These are phyloP conservation scores for Linhomoeus sp. DNA, from an alignment of 2,888 invertebrate genomes.

Conservation along the genomic window DNA sequence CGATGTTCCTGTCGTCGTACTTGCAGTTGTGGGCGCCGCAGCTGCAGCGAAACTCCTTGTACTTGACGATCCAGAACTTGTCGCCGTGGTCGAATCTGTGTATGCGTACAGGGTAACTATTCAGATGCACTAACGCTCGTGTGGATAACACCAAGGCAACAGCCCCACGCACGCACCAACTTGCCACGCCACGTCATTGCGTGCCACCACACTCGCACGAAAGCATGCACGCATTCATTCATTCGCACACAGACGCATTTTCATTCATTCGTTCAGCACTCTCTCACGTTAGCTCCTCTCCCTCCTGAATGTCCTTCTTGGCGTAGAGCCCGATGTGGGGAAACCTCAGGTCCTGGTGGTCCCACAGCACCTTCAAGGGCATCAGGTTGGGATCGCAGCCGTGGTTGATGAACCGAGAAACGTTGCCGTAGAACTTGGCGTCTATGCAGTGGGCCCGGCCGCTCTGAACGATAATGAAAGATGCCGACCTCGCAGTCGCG, in stretches of 20 bases:
- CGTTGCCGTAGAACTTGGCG: slow-evolving; percentile 69
- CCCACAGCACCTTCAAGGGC: slow-evolving; percentile 64
- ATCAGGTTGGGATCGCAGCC: slow-evolving; percentile 68
- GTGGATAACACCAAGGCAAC: no score
- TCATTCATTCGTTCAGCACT: no score
- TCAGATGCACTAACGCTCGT: no score
- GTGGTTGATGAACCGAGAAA: slow-evolving; percentile 80
- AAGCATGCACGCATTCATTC: no score
- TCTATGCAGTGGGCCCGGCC: slow-evolving; percentile 63
- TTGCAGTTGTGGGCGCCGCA: slow-evolving; percentile 57
- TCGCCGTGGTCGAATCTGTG: slow-evolving; percentile 80
- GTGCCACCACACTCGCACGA: no score
- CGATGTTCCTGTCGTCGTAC: slow-evolving; percentile 49
- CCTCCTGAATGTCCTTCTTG: slow-evolving; percentile 45
- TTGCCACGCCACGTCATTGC: no score
- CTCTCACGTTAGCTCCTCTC: slow-evolving; percentile 40
- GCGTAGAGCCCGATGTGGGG: slow-evolving; percentile 76
- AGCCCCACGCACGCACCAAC: no score
- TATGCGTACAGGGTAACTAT: slow-evolving; percentile 10
- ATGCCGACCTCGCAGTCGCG: no score
- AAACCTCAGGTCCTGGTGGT: slow-evolving; percentile 65
- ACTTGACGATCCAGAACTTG: slow-evolving; percentile 56
- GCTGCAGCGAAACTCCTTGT: slow-evolving; percentile 65
- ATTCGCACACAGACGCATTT: no score
- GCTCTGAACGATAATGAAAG: slow-evolving; percentile 38